Conservation (phyloP, 2,797 vertebrate species). For the Betta splendens region DNA sequence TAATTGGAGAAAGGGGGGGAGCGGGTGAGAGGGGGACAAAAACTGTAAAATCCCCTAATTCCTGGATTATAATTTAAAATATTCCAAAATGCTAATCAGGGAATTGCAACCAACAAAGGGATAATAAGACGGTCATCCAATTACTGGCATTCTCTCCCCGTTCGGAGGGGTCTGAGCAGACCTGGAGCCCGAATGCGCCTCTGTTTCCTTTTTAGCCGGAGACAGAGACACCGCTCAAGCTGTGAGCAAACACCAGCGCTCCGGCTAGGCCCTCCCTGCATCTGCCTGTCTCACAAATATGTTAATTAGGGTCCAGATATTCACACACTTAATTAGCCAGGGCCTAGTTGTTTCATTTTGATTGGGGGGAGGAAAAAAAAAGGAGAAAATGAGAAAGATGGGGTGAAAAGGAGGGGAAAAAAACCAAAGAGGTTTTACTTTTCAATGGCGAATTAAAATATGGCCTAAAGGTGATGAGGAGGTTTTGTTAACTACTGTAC, state of each 20-base stretch:
- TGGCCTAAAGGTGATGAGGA: slow-evolving; percentile 79
- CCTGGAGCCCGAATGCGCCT: slow-evolving; percentile 57
- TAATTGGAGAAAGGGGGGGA: slow-evolving; percentile 70
- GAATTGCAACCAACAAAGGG: slow-evolving; percentile 83
- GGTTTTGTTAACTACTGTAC: slow-evolving; percentile 78
- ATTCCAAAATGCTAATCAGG: slow-evolving; percentile 85
- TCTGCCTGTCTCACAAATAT: slow-evolving; percentile 82
- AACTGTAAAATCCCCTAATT: slow-evolving; percentile 77
- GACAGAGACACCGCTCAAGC: slow-evolving; percentile 60
- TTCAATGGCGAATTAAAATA: slow-evolving; percentile 74
- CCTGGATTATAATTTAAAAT: slow-evolving; percentile 84
- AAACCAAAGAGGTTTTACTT: slow-evolving; percentile 53
- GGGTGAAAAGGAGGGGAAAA: slow-evolving; percentile 3
- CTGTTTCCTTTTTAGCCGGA: slow-evolving; percentile 49
- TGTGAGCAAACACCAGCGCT: slow-evolving; percentile 71
- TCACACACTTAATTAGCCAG: slow-evolving; percentile 80
- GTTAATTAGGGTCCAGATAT: slow-evolving; percentile 82
- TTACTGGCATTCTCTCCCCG: slow-evolving; percentile 70
- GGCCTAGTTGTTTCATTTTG: slow-evolving; percentile 75
- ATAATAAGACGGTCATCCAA: slow-evolving; percentile 83
- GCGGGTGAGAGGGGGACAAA: slow-evolving; percentile 17
- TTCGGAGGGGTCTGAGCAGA: slow-evolving; percentile 63
- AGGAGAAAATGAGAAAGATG: slow-evolving; percentile 15
- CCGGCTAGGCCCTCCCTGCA: slow-evolving; percentile 53
- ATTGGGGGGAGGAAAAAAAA: slow-evolving; percentile 64